phyloP scores from a whole-genome alignment of 2,888 invertebrate species.

The Stenurella melanura region DNA sequence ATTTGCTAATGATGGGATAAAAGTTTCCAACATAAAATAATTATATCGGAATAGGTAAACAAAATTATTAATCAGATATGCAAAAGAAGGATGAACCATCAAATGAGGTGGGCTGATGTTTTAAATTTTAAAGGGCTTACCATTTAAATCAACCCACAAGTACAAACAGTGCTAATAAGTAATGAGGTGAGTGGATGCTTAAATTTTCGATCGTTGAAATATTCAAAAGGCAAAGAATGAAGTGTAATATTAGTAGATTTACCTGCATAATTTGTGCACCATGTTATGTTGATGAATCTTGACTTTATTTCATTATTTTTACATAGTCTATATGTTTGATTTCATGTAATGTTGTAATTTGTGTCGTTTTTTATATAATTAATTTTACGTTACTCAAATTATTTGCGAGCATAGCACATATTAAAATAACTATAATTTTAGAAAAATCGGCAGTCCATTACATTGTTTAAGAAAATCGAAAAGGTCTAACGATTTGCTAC shows the following conservation, averaged over 20 bases:
- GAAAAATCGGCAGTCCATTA: too few species aligned
- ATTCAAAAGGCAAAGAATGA: neutral
- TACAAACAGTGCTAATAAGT: neutral
- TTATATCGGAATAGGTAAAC: neutral
- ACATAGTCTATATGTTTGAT: too few species aligned
- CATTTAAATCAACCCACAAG: neutral
- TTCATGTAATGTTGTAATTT: too few species aligned
- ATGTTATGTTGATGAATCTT: too few species aligned
- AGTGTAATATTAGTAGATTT: too few species aligned
- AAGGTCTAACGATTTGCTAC: too few species aligned
- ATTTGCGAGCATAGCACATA: too few species aligned
- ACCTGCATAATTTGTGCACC: too few species aligned
- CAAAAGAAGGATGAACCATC: neutral
- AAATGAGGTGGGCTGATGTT: neutral
- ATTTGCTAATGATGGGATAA: neutral
- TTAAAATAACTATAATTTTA: too few species aligned
- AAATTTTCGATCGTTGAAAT: neutral
- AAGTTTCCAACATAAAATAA: neutral
- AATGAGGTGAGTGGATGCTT: neutral
- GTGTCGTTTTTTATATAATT: too few species aligned
- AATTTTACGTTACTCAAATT: too few species aligned
- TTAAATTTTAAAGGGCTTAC: neutral
- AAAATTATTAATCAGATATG: constrained; percentile 1
- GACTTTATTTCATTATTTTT: neutral
- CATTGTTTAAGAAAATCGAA: too few species aligned